Conservation (phyloP, 2,113 vertebrate species). For the Brachypteracias leptosomus region DNA sequence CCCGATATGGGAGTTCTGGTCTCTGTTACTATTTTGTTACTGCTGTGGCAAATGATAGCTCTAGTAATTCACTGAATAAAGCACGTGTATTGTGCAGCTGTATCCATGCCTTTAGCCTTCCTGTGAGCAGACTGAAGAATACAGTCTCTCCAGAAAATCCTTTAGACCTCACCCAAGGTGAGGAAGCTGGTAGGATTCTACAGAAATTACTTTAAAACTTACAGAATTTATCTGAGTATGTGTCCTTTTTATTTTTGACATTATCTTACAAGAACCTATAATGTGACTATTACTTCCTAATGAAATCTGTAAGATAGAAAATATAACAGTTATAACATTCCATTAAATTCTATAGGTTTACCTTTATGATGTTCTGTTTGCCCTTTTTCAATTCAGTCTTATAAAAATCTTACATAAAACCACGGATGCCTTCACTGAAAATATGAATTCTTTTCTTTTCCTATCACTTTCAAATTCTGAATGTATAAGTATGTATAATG, state of each 20-base stretch:
- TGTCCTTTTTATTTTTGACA: not conserved
- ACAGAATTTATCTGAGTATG: not conserved
- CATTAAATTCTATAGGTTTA: not conserved
- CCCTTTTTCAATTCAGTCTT: not conserved
- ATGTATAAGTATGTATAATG: not conserved
- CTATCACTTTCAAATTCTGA: not conserved
- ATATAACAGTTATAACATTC: not conserved
- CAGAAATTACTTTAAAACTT: not conserved
- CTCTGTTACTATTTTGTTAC: conserved; percentile 46
- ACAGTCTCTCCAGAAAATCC: not conserved
- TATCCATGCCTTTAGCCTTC: not conserved
- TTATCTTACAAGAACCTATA: not conserved
- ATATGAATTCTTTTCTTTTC: not conserved
- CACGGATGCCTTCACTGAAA: not conserved
- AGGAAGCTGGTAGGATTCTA: not conserved
- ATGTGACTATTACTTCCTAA: not conserved
- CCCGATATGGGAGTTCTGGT: not conserved
- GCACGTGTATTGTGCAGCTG: conserved; percentile 11
- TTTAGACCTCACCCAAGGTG: not conserved
- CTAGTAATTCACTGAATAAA: conserved; percentile 10
- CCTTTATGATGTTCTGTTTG: not conserved
- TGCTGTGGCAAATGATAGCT: conserved; percentile 33
- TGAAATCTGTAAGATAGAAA: not conserved
- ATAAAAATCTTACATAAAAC: not conserved
- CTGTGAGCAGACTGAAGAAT: not conserved